A percentile compares a stretch with the other conserved stretches of the same genome.
phyloP scores from a whole-genome alignment of 2,888 invertebrate species.

The Patella pellucida region DNA sequence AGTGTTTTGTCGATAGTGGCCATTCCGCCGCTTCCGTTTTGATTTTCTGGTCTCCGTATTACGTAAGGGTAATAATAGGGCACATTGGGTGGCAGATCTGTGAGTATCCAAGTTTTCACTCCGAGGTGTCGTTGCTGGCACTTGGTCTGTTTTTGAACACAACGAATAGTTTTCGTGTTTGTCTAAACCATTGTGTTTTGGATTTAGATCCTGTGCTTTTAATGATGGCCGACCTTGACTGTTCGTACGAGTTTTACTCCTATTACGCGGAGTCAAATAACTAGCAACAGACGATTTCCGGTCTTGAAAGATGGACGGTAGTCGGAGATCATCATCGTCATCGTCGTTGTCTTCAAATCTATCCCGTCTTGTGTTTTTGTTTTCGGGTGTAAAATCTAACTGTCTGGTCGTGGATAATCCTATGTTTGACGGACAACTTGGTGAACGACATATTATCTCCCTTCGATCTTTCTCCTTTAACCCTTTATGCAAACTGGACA shows the following conservation, averaged over 20 bases:
- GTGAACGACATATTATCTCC: background rate
- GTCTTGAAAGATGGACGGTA: background rate
- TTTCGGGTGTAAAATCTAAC: no score
- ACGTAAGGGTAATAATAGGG: background rate
- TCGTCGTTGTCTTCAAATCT: background rate
- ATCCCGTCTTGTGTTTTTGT: background rate
- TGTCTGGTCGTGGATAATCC: background rate
- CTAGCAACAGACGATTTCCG: background rate
- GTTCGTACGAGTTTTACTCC: background rate
- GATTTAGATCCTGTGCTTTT: background rate
- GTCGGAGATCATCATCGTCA: background rate
- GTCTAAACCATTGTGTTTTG: background rate
- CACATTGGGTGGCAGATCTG: constrained; percentile 5
- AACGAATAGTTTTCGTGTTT: background rate
- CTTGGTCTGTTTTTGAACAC: background rate
- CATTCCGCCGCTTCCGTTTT: background rate
- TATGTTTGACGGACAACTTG: constrained; percentile 4
- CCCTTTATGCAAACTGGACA: background rate
- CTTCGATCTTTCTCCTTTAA: background rate
- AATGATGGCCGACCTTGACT: background rate
- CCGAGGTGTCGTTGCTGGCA: background rate
- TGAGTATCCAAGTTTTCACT: background rate
- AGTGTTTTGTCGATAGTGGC: background rate
- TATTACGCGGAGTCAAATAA: background rate
- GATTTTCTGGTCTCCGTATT: background rate